Percentiles rank a stretch among this genome's conserved stretches.
phyloP scores from a whole-genome alignment of 2,888 invertebrate species.

The Acanthoscelides obtectus region DNA sequence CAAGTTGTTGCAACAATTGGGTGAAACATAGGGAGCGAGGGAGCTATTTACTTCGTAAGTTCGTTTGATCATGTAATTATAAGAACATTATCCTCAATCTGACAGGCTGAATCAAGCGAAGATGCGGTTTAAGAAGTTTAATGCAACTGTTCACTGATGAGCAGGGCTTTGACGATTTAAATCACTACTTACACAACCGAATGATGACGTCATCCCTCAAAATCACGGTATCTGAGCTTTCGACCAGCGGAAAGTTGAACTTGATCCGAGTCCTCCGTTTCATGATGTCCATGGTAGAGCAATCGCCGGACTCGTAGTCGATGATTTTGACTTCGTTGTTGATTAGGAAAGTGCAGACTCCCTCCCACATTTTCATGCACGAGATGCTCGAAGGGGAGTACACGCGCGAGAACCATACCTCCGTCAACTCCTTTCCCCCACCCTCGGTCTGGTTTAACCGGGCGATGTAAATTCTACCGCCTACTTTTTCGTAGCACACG shows the following conservation, averaged over 20 bases:
- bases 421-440: constrained; percentile 31
- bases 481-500: constrained; percentile 42
- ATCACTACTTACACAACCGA: constrained; percentile 37
- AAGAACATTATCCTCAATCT: no score
- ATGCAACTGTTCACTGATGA: no score
- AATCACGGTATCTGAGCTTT: constrained; percentile 34
- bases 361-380: constrained; percentile 42
- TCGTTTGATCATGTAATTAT: no score
- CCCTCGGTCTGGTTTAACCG: constrained; percentile 32
- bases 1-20: no score
- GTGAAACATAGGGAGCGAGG: no score
- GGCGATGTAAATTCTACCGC: constrained; percentile 40
- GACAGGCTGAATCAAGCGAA: no score
- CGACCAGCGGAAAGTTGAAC: constrained; percentile 27
- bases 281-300: constrained; percentile 33
- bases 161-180: no score
- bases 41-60: no score
- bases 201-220: constrained; percentile 41
- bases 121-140: no score
- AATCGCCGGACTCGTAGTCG: constrained; percentile 33
- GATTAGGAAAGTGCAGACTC: constrained; percentile 40
- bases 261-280: constrained; percentile 27
- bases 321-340: constrained; percentile 40
- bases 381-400: constrained; percentile 43
- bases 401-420: constrained; percentile 42